These are phyloP conservation scores for Drosophila tanythrix DNA, from an alignment of 2,888 invertebrate species.

Conservation along the genomic window DNA sequence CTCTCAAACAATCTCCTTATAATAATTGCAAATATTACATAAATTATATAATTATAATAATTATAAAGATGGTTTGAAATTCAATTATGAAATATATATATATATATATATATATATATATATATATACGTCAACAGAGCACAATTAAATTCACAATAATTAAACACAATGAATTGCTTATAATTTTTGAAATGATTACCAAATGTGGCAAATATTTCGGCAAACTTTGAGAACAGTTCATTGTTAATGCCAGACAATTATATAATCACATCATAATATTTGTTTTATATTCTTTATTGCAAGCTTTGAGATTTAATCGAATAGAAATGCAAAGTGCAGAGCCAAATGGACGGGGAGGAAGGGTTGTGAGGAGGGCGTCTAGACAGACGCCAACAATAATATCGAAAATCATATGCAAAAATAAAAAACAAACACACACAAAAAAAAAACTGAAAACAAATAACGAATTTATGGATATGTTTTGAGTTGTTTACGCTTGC, in stretches of 20 bases:
- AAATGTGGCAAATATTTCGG: background rate
- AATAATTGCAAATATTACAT: background rate
- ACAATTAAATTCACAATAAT: slow-evolving; percentile 1
- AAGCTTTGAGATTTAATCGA: background rate
- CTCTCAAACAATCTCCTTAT: background rate
- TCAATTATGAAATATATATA: background rate
- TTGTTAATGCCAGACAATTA: slow-evolving; percentile 6
- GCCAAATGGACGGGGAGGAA: slow-evolving; percentile 6
- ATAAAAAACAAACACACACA: background rate
- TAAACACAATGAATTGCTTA: background rate
- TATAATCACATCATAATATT: background rate
- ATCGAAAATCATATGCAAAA: slow-evolving; percentile 18
- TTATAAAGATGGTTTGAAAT: background rate
- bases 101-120: background rate
- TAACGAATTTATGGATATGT: slow-evolving; percentile 11
- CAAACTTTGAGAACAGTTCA: background rate
- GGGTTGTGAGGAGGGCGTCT: background rate
- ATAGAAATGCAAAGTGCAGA: slow-evolving; percentile 27
- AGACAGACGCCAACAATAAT: slow-evolving; percentile 40
- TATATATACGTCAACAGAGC: no score
- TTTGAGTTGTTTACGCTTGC: slow-evolving; percentile 1
- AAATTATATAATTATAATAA: background rate
- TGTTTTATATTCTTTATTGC: background rate
- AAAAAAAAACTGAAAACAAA: slow-evolving; percentile 10
- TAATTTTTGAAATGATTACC: background rate